phyloP scores from a whole-genome alignment of 1,140 invertebrate species.

The Amphibalanus amphitrite region DNA sequence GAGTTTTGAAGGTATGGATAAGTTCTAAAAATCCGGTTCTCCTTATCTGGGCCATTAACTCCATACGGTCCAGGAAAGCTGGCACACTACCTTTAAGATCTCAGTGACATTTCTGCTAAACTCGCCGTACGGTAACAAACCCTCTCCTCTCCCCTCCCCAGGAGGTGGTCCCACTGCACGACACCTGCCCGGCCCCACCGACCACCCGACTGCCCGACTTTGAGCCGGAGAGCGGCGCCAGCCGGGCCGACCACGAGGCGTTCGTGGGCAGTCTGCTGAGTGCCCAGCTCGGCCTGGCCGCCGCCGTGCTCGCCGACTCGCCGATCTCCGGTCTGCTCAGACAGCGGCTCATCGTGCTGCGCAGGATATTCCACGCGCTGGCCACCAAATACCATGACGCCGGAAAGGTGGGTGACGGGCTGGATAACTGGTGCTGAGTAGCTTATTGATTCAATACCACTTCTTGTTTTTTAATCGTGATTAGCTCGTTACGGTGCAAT shows the following conservation, averaged over 20 bases:
- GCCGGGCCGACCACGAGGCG: conserved; percentile 26
- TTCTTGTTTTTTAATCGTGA: no score
- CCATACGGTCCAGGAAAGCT: no score
- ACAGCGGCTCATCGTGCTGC: conserved; percentile 38
- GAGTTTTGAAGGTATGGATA: no score
- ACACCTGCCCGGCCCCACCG: conserved; percentile 28
- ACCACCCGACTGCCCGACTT: conserved; percentile 29
- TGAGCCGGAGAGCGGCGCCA: conserved; percentile 23
- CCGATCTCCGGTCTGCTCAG: conserved; percentile 36
- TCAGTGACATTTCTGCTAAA: no score
- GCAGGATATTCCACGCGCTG: conserved; percentile 40
- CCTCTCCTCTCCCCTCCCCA: conserved; percentile 9
- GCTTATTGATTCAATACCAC: no score
- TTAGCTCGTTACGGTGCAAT: no score
- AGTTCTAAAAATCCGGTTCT: no score
- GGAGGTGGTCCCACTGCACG: conserved; percentile 27
- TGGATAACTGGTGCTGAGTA: no score
- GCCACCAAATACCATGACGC: conserved; percentile 36
- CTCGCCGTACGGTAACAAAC: not conserved
- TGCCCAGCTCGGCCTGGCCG: conserved; percentile 29
- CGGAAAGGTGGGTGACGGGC: conserved; percentile 21
- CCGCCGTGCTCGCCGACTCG: conserved; percentile 33
- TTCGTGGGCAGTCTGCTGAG: conserved; percentile 28
- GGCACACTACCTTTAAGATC: no score
- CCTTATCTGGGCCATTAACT: no score